Evolutionary conservation across 2,113 vertebrate species (phyloP).

Genomic region (Corythaixoides concolor): DNA sequence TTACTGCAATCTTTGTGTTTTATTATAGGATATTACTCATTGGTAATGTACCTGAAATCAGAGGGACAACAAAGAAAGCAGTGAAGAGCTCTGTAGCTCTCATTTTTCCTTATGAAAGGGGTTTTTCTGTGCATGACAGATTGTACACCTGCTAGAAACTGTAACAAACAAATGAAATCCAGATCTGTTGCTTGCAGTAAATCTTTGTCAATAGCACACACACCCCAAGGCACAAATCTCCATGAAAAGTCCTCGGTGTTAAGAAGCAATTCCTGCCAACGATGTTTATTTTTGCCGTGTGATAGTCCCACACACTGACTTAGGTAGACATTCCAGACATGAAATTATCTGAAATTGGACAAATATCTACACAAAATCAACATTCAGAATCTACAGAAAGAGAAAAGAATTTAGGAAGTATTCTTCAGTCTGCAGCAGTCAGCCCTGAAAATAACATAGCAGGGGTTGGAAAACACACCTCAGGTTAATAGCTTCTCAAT

Average conservation of each 20-base stretch:
- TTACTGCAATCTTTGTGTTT: constrained; percentile 19
- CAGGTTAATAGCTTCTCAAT: not conserved
- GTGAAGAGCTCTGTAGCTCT: not conserved
- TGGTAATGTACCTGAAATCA: not conserved
- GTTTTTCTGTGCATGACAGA: constrained; percentile 3
- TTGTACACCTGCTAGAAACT: not conserved
- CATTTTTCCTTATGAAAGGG: not conserved
- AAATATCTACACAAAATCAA: not conserved
- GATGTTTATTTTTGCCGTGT: not conserved
- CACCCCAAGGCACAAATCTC: not conserved
- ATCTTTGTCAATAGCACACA: not conserved
- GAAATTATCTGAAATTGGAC: constrained; percentile 26
- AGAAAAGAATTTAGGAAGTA: not conserved
- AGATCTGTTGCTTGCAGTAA: not conserved
- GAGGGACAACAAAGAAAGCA: not conserved
- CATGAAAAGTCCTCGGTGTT: not conserved
- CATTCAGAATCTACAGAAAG: not conserved
- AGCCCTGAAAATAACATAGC: constrained; percentile 1
- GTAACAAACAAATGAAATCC: not conserved
- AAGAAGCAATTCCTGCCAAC: not conserved
- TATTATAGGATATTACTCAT: constrained; percentile 16
- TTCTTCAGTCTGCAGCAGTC: not conserved
- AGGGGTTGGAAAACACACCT: not conserved
- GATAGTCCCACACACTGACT: not conserved
- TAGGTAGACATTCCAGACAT: not conserved